These are phyloP conservation scores for Psammodynastes pulverulentus DNA, from an alignment of 2,113 vertebrate genomes.

Conservation along the genomic window DNA sequence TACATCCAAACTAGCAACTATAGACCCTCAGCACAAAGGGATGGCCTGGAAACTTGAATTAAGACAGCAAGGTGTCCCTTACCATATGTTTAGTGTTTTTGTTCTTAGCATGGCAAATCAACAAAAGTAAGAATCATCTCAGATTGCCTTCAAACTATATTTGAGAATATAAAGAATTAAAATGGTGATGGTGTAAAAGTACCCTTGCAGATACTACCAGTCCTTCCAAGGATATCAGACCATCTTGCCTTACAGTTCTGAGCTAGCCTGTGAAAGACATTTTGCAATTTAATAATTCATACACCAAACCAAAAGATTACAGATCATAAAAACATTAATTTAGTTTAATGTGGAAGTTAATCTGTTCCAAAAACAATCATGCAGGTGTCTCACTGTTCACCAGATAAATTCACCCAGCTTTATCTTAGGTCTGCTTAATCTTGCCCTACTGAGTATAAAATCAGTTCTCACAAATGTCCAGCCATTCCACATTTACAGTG, in stretches of 20 bases:
- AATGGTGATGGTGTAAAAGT: neutral
- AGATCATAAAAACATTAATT: neutral
- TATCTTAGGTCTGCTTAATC: neutral
- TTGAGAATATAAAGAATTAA: neutral
- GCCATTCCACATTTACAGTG: conserved; percentile 28
- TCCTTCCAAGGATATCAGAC: neutral
- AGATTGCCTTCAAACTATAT: neutral
- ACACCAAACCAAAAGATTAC: neutral
- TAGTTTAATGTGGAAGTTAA: neutral
- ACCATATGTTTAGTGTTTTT: neutral
- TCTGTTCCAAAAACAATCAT: neutral
- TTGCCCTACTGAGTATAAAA: conserved; percentile 10
- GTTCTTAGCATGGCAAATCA: neutral
- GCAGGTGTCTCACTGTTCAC: conserved; percentile 3
- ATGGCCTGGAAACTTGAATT: neutral
- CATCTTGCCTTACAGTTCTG: neutral
- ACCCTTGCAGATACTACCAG: neutral
- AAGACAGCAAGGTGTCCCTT: neutral
- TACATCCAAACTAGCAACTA: neutral
- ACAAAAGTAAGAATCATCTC: neutral
- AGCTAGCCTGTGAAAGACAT: neutral
- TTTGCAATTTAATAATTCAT: neutral
- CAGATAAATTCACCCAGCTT: conserved; percentile 8
- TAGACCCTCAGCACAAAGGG: neutral
- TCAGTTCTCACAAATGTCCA: conserved; percentile 17